Conservation (phyloP, 2,113 vertebrate species). For the Poecilia latipinna region DNA sequence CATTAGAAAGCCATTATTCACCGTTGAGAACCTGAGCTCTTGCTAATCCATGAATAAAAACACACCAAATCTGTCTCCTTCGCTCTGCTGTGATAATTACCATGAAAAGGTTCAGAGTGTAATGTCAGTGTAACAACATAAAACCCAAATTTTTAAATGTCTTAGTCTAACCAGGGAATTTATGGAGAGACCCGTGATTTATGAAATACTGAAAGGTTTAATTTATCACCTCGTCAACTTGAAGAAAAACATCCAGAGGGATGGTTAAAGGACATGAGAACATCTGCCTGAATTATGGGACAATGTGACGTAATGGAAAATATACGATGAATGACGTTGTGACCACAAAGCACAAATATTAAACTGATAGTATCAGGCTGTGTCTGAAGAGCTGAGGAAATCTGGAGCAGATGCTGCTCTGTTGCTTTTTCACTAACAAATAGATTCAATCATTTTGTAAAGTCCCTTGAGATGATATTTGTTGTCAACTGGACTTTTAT, state of each 20-base stretch:
- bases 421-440: background rate
- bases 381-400: background rate
- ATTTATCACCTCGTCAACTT: background rate
- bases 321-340: background rate
- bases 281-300: background rate
- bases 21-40: slow-evolving; percentile 39
- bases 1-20: slow-evolving; percentile 69
- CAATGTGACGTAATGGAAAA: background rate
- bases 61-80: slow-evolving; percentile 38
- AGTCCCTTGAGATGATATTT: too few species aligned
- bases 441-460: too few species aligned
- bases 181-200: background rate
- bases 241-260: background rate
- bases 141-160: slow-evolving; percentile 34
- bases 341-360: background rate
- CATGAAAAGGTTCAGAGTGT: slow-evolving; percentile 34
- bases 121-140: slow-evolving; percentile 40
- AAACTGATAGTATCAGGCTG: too few species aligned
- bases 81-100: slow-evolving; percentile 56
- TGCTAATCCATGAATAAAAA: slow-evolving; percentile 31
- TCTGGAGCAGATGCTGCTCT: background rate
- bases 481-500: too few species aligned
- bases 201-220: background rate
- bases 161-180: slow-evolving; percentile 10
- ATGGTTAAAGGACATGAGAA: background rate